phyloP scores from a whole-genome alignment of 2,113 vertebrate species.

The Corvus moneduloides region DNA sequence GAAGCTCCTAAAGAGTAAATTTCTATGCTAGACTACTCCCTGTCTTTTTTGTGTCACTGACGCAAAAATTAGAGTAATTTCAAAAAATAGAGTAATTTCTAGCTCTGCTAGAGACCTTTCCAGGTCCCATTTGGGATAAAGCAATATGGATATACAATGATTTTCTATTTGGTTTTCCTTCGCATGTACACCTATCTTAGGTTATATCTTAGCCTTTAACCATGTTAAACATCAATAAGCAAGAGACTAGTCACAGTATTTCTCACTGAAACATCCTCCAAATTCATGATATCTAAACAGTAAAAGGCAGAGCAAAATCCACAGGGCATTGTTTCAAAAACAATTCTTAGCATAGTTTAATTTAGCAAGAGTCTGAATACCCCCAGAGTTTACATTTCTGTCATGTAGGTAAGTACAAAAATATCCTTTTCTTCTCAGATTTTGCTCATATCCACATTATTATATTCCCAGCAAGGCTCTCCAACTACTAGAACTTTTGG shows the following conservation, averaged over 20 bases:
- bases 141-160: accelerated
- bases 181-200: not conserved
- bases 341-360: not conserved
- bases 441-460: not conserved
- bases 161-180: not conserved
- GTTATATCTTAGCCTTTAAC: not conserved
- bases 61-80: not conserved
- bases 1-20: not conserved
- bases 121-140: not conserved
- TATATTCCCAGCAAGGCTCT: not conserved
- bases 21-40: not conserved
- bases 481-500: not conserved
- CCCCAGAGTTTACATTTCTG: not conserved
- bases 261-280: not conserved
- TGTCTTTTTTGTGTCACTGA: not conserved
- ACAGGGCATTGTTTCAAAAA: not conserved
- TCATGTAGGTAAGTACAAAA: not conserved
- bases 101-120: not conserved
- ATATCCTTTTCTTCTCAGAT: not conserved
- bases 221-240: not conserved
- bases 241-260: not conserved
- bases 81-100: not conserved
- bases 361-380: not conserved
- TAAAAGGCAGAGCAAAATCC: not conserved
- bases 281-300: not conserved